A percentile compares a stretch with the other conserved stretches of the same genome.
These are phyloP conservation scores for Enteromius unitaeniatus DNA, from an alignment of 2,797 vertebrate genomes.

Conservation along the genomic window DNA sequence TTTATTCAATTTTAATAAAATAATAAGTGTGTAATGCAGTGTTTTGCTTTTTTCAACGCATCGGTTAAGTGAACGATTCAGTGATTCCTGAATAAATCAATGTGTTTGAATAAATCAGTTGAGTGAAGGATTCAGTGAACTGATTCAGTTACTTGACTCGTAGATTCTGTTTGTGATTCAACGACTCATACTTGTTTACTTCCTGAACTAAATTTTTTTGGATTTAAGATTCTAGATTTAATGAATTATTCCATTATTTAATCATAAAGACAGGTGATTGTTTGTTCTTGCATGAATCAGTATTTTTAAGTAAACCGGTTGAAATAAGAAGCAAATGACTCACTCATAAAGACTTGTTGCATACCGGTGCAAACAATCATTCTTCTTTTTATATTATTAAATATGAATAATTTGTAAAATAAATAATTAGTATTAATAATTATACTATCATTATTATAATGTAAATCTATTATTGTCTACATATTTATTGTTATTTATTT, in stretches of 20 bases:
- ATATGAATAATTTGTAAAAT: too few species aligned
- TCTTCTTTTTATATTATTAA: not conserved
- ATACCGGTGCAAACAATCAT: not conserved
- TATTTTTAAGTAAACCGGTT: not conserved
- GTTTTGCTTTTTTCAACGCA: not conserved
- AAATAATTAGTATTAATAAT: not conserved
- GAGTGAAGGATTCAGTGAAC: not conserved
- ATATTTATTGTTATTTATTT: not conserved
- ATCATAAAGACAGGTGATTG: not conserved
- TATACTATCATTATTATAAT: not conserved
- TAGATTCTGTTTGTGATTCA: constrained; percentile 1
- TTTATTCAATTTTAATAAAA: not conserved
- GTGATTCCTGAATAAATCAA: too few species aligned
- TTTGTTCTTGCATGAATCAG: not conserved
- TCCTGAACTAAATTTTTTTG: not conserved
- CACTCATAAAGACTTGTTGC: not conserved
- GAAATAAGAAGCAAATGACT: not conserved
- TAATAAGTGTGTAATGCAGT: too few species aligned
- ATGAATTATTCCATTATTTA: not conserved
- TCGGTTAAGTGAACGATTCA: not conserved
- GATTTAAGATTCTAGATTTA: too few species aligned
- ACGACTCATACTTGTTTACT: not conserved
- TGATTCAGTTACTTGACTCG: not conserved
- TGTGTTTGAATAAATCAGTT: not conserved
- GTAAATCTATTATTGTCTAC: not conserved